phyloP scores from a whole-genome alignment of 2,888 invertebrate genomes.

The Antitype chi region DNA sequence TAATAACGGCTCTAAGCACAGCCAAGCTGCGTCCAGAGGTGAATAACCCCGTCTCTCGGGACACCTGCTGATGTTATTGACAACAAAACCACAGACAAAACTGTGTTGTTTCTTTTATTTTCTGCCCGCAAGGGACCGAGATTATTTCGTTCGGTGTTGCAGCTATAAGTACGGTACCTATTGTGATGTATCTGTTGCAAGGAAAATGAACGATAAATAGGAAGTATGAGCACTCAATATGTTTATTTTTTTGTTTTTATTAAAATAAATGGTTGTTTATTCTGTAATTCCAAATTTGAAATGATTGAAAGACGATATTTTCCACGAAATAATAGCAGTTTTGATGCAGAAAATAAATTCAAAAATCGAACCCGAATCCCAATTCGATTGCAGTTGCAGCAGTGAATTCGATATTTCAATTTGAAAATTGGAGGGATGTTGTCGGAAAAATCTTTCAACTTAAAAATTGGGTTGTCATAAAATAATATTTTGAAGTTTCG shows the following conservation, averaged over 20 bases:
- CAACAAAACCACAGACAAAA: slow-evolving; percentile 75
- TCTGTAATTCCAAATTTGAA: background rate
- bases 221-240: background rate
- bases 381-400: slow-evolving; percentile 43
- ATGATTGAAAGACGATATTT: background rate
- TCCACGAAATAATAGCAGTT: slow-evolving; percentile 12
- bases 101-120: slow-evolving; percentile 86
- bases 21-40: slow-evolving; percentile 75
- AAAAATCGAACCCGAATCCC: slow-evolving; percentile 37
- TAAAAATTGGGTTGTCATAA: slow-evolving; percentile 17
- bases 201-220: background rate
- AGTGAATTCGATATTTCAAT: slow-evolving; percentile 52
- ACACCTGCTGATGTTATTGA: slow-evolving; percentile 89
- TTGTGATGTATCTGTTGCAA: slow-evolving; percentile 33
- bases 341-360: slow-evolving; percentile 31
- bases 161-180: slow-evolving; percentile 20
- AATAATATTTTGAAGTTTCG: slow-evolving; percentile 3
- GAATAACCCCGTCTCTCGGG: slow-evolving; percentile 85
- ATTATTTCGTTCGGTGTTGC: slow-evolving; percentile 63
- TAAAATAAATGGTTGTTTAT: background rate
- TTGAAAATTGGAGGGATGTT: slow-evolving; percentile 33
- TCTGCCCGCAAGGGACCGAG: slow-evolving; percentile 70
- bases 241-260: background rate
- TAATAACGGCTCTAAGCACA: slow-evolving; percentile 75
- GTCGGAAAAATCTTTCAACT: slow-evolving; percentile 31